These are phyloP conservation scores for Antrozous pallidus DNA, from an alignment of 2,797 vertebrate species.

Conservation along the genomic window DNA sequence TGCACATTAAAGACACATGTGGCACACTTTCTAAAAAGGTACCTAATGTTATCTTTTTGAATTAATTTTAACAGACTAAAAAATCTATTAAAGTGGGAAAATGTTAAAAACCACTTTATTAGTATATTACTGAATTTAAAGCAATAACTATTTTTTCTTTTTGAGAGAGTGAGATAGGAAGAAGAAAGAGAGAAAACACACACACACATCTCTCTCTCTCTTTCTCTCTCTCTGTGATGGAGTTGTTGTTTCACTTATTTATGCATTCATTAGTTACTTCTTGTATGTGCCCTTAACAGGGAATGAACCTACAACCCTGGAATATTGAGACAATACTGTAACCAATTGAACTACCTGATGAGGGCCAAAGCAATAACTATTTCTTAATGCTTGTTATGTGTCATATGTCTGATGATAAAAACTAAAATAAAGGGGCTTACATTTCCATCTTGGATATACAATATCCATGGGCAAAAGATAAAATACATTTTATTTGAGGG, in stretches of 20 bases:
- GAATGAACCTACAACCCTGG: background rate
- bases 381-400: background rate
- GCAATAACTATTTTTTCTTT: background rate
- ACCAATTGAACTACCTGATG: background rate
- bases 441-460: background rate
- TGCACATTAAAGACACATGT: background rate
- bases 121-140: background rate
- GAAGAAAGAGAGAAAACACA: background rate
- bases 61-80: background rate
- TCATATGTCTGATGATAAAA: background rate
- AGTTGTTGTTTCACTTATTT: background rate
- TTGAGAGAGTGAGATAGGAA: background rate
- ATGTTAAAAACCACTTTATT: background rate
- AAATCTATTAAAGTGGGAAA: background rate
- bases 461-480: background rate
- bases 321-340: background rate
- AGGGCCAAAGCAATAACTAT: background rate
- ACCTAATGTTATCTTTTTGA: background rate
- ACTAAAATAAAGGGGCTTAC: background rate
- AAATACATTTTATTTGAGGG: background rate
- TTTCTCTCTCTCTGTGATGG: too few species aligned
- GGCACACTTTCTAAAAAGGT: background rate
- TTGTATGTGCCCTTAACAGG: background rate
- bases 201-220: too few species aligned
- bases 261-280: background rate